Evolutionary conservation across 1,140 invertebrate species (phyloP).

Genomic region (Caenorhabditis remanei): DNA sequence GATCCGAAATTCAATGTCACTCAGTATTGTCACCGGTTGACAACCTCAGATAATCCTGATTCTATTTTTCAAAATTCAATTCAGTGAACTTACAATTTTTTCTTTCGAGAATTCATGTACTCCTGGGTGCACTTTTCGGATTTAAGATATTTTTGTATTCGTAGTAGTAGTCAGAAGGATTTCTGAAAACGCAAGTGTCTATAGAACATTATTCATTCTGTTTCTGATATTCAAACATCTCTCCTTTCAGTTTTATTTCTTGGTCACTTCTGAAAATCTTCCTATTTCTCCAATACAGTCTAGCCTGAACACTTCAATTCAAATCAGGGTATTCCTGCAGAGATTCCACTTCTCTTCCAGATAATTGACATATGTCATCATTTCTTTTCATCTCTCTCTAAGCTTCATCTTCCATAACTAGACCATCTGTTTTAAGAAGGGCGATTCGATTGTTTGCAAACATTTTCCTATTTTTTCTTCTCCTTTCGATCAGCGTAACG

Average conservation of each 20-base stretch:
- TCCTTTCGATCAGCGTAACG: constrained; percentile 31
- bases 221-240: no score
- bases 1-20: constrained; percentile 13
- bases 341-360: constrained; percentile 13
- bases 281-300: no score
- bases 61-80: background rate
- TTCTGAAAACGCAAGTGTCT: no score
- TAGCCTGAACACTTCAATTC: background rate
- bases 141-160: background rate
- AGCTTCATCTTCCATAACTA: background rate
- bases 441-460: constrained; percentile 4
- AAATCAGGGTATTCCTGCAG: background rate
- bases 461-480: background rate
- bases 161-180: constrained; percentile 8
- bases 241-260: no score
- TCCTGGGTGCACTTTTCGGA: background rate
- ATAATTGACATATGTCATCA: constrained; percentile 15
- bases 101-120: background rate
- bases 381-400: background rate
- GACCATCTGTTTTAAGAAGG: constrained; percentile 2
- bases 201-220: no score
- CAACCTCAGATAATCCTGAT: background rate
- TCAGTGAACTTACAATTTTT: background rate
- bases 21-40: background rate
- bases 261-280: no score